These are phyloP conservation scores for Neodontobutis hainanensis DNA, from an alignment of 2,113 vertebrate species.

Conservation along the genomic window DNA sequence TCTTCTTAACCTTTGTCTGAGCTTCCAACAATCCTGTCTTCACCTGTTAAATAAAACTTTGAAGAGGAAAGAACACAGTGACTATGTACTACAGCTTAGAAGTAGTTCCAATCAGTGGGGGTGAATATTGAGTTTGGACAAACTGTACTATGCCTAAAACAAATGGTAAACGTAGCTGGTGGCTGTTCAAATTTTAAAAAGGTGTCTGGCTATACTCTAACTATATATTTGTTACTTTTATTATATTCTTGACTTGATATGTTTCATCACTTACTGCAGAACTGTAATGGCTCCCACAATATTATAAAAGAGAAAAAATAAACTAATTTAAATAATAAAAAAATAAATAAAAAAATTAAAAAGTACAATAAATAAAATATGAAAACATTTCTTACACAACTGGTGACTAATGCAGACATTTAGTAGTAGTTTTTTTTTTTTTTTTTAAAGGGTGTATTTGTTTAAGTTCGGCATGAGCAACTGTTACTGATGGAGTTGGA, in stretches of 20 bases:
- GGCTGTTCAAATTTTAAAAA: slow-evolving; percentile 3
- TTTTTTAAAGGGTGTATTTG: background rate
- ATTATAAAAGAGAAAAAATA: slow-evolving; percentile 27
- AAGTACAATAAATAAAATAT: no score
- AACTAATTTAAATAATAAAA: slow-evolving; percentile 30
- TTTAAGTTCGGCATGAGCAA: no score
- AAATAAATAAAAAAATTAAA: no score
- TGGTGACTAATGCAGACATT: slow-evolving; percentile 42
- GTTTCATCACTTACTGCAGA: slow-evolving; percentile 38
- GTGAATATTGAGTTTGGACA: slow-evolving; percentile 24
- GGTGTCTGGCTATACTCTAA: background rate
- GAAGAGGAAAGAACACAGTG: slow-evolving; percentile 23
- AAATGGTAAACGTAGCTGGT: background rate
- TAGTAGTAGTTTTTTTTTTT: no score
- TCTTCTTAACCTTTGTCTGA: slow-evolving; percentile 20
- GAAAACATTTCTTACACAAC: slow-evolving; percentile 36
- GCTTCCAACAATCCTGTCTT: slow-evolving; percentile 24
- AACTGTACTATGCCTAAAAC: slow-evolving; percentile 14
- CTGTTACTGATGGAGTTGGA: no score
- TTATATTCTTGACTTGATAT: slow-evolving; percentile 17
- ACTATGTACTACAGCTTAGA: background rate
- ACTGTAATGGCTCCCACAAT: slow-evolving; percentile 46
- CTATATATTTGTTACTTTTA: background rate
- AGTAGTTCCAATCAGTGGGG: background rate
- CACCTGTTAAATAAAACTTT: slow-evolving; percentile 33